Evolutionary conservation across 2,797 vertebrate species (phyloP), one percentile per base, ranked within the genome.

Genomic region (Gouania willdenowi): DNA sequence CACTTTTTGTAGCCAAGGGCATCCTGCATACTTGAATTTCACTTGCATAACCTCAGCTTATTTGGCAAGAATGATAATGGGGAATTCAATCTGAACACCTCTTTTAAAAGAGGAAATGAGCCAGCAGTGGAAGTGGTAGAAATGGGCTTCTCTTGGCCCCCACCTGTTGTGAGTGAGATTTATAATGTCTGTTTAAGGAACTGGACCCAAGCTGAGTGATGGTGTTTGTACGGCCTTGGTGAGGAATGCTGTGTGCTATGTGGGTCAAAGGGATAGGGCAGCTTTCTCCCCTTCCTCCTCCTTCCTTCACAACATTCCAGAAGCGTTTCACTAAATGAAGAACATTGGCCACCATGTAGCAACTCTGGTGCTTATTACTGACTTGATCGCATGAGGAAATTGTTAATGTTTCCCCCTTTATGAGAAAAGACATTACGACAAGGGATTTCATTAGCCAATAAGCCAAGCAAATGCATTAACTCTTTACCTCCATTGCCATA

Each of bases 231-330:
- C 55, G 83, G 85, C 82, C 83, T 73, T 81, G 76, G 71, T 76
- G 58, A 86, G 79, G 79, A 88, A 86, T 88, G 65, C 51, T 67
- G 43, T 52, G 47, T 57, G 69, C 51, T 79, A 84, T 87, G 77
- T 85, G 80, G 82, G 81, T 87, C 83, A 88, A 77, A 86, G 70
- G 80, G 69, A 83, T 73, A 59, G 72, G 68, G 73, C 40, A 18
- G 37, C 45, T 52, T 63, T 61, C 52, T 53, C 70, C 48, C 59
- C 63, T 64, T 68, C 56, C 57, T 58, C 55, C 53, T 57, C 31
- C 60, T 60, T 31, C 63, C 29, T 74, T 68, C 62, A 84, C 53
- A 47, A 59, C 83, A 87, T 88, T 88, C 85, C 81, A 67, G 34
- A 34, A 72, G 62, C 54, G 53, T 70, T 79, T 77, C 40, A 27